Evolutionary conservation across 2,113 vertebrate genomes (phyloP).

Genomic region (Fregetta grallaria): DNA sequence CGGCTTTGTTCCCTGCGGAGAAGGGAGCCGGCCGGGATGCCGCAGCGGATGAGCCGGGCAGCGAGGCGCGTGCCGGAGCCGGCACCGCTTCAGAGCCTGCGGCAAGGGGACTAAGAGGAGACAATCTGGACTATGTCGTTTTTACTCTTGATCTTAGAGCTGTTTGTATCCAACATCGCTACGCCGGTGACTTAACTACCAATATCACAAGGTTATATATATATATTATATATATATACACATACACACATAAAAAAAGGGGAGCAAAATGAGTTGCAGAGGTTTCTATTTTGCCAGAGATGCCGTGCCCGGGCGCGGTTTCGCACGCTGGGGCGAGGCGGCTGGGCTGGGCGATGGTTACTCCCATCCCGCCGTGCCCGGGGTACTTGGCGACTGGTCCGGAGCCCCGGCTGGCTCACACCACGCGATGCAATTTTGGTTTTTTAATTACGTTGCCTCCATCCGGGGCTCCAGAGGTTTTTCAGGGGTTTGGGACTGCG

Average conservation of each 20-base stretch:
- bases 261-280: background rate
- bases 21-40: fast-evolving
- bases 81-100: background rate
- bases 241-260: background rate
- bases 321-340: fast-evolving
- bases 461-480: fast-evolving
- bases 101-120: background rate
- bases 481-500: background rate
- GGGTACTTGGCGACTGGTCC: background rate
- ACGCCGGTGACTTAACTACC: background rate
- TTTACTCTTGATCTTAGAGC: background rate
- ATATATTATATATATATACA: background rate
- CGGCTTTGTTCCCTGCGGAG: too few relatives aligned
- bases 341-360: fast-evolving
- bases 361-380: background rate
- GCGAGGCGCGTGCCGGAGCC: background rate
- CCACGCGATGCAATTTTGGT: fast-evolving
- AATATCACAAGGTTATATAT: background rate
- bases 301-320: fast-evolving
- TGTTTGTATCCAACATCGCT: background rate
- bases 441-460: background rate
- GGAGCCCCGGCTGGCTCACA: background rate
- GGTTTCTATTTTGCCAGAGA: background rate
- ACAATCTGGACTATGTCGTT: background rate
- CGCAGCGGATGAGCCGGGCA: background rate